Evolutionary conservation across 2,888 invertebrate genomes (phyloP), one percentile per base, ranked within the genome.

Genomic region (Zonitis immaculata): DNA sequence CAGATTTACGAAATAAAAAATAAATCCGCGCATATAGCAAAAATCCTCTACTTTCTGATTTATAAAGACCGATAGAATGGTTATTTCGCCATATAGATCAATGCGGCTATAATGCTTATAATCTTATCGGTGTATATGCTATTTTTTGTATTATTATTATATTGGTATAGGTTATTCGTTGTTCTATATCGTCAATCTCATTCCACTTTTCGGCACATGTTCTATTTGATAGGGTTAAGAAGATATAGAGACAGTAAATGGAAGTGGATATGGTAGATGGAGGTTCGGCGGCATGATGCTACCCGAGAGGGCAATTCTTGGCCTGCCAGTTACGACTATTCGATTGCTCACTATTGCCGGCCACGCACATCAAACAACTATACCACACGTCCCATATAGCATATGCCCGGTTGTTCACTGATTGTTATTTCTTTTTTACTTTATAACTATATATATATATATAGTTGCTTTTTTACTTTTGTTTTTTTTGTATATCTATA

Each of bases 281-380:
- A 58, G 63, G 60, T 58, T 61, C 58, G 63, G 57, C 46, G 54
- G 54, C 45, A 44, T 78, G 79, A 78, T 74, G 73, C 78, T 76
- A 77, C 81, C 81, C 79, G 66, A 72, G 82, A 79, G 81, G 77
- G 80, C 77, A 68, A 76, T 82, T 79, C 73, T 77, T 76, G 79
- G 80, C 78, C 79, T 79, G 79, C 79, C 80, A 78, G 82, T 82
- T 82, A 82, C 82, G 80, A 80, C 71, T 70, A 73, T 78, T 78
- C 82, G 82, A 82, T 82, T 82, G 82, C 82, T 79, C 65, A 63
- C 65, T 67, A 68, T 68, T 61, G 67, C 69, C 63, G 61, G 44
- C 63, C 63, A 58, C 59, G 51, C n/a, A n/a, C n/a, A n/a, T n/a
- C n/a, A n/a, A n/a, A n/a, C n/a, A n/a, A n/a, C 48, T 32, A 25